phyloP scores from a whole-genome alignment of 2,888 invertebrate species.

The Drosophila neotestacea region DNA sequence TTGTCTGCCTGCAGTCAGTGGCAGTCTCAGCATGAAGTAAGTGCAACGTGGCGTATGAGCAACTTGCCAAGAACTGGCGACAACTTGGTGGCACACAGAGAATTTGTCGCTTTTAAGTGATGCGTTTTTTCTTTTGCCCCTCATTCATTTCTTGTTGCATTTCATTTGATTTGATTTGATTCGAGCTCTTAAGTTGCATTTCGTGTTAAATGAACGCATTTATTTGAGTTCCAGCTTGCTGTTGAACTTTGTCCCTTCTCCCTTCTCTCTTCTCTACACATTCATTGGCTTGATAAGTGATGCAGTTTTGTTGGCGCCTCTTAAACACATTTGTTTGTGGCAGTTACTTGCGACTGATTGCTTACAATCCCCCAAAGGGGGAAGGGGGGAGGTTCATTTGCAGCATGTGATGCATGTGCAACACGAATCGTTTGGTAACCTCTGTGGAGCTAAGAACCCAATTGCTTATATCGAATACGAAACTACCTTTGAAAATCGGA shows the following conservation, averaged over 20 bases:
- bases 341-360: constrained; percentile 56
- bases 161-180: constrained; percentile 68
- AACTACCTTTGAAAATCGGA: neutral
- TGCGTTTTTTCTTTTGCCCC: constrained; percentile 18
- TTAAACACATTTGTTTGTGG: constrained; percentile 43
- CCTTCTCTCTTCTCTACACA: neutral
- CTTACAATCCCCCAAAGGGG: constrained; percentile 19
- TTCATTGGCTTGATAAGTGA: constrained; percentile 76
- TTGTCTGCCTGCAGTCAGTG: constrained; percentile 4
- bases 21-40: constrained; percentile 67
- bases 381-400: neutral
- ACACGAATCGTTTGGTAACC: neutral
- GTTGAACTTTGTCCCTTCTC: constrained; percentile 12
- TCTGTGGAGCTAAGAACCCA: neutral
- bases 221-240: constrained; percentile 49
- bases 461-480: neutral
- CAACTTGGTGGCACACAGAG: constrained; percentile 54
- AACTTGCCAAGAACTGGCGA: constrained; percentile 61
- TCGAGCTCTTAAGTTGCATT: constrained; percentile 73
- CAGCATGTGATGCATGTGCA: constrained; percentile 7
- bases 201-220: constrained; percentile 81
- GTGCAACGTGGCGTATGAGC: constrained; percentile 83
- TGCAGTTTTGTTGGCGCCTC: constrained; percentile 29
- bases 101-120: constrained; percentile 78
- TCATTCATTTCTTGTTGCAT: constrained; percentile 13